Percentiles rank a stretch among this genome's conserved stretches.
phyloP scores from a whole-genome alignment of 2,113 vertebrate species.

The Orycteropus afer region DNA sequence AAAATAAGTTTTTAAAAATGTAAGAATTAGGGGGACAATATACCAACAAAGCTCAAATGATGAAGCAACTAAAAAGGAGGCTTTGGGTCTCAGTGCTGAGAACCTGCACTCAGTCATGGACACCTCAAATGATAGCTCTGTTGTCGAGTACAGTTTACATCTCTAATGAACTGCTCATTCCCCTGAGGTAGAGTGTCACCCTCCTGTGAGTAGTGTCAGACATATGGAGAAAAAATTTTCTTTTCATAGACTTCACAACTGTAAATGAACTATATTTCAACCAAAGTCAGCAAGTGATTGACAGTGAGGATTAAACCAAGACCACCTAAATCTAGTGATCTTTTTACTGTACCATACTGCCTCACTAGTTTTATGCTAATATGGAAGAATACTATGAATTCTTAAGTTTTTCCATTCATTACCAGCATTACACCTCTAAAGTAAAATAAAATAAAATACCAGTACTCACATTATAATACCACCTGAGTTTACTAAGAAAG shows the following conservation, averaged over 20 bases:
- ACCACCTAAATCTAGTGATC: background rate
- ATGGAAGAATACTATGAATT: conserved; percentile 11
- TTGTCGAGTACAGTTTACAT: background rate
- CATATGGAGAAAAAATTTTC: background rate
- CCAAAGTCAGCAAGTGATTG: background rate
- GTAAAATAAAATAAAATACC: conserved; percentile 56
- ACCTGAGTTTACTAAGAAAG: conserved; percentile 56
- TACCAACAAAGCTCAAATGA: conserved; percentile 33
- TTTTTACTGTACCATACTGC: background rate
- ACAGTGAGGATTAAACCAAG: background rate
- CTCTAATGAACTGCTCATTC: background rate
- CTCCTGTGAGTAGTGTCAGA: background rate
- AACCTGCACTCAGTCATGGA: background rate
- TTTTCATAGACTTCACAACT: background rate
- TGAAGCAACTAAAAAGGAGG: background rate
- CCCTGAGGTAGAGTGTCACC: background rate
- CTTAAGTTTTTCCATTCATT: conserved; percentile 41
- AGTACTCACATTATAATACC: background rate
- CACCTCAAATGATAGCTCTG: background rate
- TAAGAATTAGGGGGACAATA: background rate
- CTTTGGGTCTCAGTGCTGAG: background rate
- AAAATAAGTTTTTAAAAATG: background rate
- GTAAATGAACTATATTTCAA: background rate
- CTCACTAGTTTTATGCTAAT: background rate
- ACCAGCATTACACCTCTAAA: background rate